These are phyloP conservation scores for Drosophila kuntzei DNA, from an alignment of 2,888 invertebrate species.

Conservation along the genomic window DNA sequence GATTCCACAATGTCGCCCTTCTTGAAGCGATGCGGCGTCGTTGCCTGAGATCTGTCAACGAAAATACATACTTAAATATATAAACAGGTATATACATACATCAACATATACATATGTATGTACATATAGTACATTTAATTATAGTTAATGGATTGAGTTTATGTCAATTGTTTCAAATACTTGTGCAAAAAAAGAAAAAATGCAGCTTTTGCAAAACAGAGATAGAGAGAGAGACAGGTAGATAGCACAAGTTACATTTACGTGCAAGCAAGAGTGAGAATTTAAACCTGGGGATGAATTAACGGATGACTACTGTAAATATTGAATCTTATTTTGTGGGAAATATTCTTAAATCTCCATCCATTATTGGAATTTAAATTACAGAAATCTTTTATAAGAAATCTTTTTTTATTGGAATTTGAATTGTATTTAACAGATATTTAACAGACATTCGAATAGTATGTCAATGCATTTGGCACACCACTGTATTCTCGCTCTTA, in stretches of 20 bases:
- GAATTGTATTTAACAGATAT: no score
- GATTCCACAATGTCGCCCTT: slow-evolving; percentile 94
- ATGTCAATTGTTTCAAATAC: slow-evolving; percentile 18
- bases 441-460: no score
- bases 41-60: slow-evolving; percentile 91
- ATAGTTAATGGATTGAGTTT: slow-evolving; percentile 47
- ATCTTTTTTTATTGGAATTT: no score
- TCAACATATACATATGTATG: background rate
- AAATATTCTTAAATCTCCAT: background rate
- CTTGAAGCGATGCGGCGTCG: slow-evolving; percentile 97
- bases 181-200: no score
- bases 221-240: background rate
- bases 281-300: background rate
- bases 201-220: background rate
- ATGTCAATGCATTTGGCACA: no score
- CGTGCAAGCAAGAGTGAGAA: background rate
- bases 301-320: background rate
- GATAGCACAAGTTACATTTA: slow-evolving; percentile 4
- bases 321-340: background rate
- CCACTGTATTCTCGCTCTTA: background rate
- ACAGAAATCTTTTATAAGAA: no score
- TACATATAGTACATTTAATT: slow-evolving; percentile 13
- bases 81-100: background rate
- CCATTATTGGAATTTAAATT: background rate
- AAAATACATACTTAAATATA: slow-evolving; percentile 22